Percentiles rank a stretch among this genome's conserved stretches.
phyloP scores from a whole-genome alignment of 2,888 invertebrate genomes.

The Drosophila pullipes region DNA sequence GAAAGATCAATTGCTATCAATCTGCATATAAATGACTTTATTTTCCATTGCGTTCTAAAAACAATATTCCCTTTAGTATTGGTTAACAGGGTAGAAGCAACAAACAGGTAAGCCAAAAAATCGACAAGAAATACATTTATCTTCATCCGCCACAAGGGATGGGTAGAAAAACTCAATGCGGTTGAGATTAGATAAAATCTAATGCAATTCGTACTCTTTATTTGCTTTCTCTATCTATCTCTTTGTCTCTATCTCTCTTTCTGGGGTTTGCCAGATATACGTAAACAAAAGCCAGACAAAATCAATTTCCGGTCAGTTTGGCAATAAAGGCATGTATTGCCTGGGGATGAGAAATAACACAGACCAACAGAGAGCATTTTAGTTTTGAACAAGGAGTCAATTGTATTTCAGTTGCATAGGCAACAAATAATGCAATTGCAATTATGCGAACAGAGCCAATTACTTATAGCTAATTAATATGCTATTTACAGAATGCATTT shows the following conservation, averaged over 20 bases:
- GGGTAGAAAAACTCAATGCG: conserved; percentile 12
- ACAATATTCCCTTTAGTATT: neutral
- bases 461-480: conserved; percentile 35
- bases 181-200: too few relatives aligned
- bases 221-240: conserved; percentile 5
- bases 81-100: conserved; percentile 1
- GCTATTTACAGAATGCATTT: conserved; percentile 47
- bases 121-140: conserved; percentile 51
- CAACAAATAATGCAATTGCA: conserved; percentile 39
- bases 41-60: neutral
- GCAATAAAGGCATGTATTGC: neutral
- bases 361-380: conserved; percentile 1
- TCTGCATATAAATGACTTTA: neutral
- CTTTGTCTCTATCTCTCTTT: neutral
- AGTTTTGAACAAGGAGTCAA: conserved; percentile 48
- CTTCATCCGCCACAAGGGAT: conserved; percentile 35
- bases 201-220: conserved; percentile 9
- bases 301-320: conserved; percentile 48
- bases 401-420: conserved; percentile 52
- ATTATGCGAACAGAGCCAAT: conserved; percentile 35
- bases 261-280: conserved; percentile 25
- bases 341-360: conserved; percentile 1
- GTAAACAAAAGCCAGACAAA: conserved; percentile 35
- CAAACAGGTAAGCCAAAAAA: conserved; percentile 20
- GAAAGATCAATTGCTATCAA: neutral